Percentiles rank a stretch among this genome's conserved stretches.
Evolutionary conservation across 2,888 invertebrate species (phyloP).

Genomic region (Drosophila incognita): DNA sequence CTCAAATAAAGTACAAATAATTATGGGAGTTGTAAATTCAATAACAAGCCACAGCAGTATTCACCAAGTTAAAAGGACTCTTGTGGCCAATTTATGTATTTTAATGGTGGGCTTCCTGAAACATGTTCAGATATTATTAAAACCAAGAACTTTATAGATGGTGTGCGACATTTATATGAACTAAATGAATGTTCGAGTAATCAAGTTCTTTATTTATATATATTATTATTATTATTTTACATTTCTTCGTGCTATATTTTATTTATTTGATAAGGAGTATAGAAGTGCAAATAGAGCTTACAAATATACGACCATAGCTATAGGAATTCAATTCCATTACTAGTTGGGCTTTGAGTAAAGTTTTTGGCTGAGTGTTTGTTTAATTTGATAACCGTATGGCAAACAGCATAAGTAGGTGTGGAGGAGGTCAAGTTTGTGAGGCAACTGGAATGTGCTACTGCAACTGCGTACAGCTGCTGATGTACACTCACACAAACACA

Average conservation of each 20-base stretch:
- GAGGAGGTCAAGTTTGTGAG: background rate
- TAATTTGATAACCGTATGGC: conserved; percentile 11
- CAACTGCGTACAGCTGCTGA: conserved; percentile 5
- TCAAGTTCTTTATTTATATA: background rate
- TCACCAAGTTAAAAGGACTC: background rate
- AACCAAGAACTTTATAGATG: background rate
- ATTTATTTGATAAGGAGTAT: background rate
- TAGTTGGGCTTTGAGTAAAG: too few relatives aligned
- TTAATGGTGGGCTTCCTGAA: background rate
- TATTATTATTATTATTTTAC: background rate
- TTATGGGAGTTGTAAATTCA: background rate
- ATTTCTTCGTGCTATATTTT: background rate
- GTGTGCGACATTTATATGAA: background rate
- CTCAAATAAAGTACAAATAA: background rate
- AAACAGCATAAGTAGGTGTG: conserved; percentile 1
- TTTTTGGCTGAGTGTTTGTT: background rate
- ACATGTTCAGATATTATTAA: background rate
- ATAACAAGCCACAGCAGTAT: background rate
- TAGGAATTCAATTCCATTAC: background rate
- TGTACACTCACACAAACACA: conserved; percentile 15
- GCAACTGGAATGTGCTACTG: conserved; percentile 2
- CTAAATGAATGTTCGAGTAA: background rate
- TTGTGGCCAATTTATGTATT: background rate
- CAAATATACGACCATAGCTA: background rate
- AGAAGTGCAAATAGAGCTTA: background rate